Evolutionary conservation across 30 jellyfish, hydroid and myxozoan species (phyloP).

Genomic region (Turritopsis dohrnii): DNA sequence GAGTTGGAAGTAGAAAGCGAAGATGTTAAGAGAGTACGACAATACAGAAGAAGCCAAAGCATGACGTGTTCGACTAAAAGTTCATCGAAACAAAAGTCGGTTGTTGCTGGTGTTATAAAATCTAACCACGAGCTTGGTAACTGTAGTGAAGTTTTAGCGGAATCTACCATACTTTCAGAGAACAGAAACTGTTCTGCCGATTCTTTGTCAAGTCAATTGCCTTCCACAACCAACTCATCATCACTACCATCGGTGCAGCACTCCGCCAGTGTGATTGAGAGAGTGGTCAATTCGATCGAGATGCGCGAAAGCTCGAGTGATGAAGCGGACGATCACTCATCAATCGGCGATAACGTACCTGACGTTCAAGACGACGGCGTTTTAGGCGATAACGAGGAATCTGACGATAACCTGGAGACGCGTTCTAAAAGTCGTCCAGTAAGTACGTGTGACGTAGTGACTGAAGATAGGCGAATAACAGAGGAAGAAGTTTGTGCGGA

Average conservation of each 20-base stretch:
- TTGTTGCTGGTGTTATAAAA: not conserved
- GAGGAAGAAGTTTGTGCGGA: not conserved
- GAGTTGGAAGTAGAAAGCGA: not conserved
- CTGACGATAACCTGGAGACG: not conserved
- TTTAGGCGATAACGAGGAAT: constrained; percentile 10
- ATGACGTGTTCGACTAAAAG: constrained; percentile 6
- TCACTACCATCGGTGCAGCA: not conserved
- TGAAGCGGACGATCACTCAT: constrained; percentile 20
- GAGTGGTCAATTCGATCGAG: not conserved
- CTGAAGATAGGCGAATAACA: not conserved
- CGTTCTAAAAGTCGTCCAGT: not conserved
- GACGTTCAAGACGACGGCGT: constrained; percentile 16
- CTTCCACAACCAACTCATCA: not conserved
- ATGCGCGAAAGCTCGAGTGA: not conserved
- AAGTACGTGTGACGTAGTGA: not conserved
- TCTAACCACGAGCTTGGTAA: not conserved
- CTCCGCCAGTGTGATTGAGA: not conserved
- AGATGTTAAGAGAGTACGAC: not conserved
- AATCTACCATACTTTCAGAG: not conserved
- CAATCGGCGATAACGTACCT: not conserved
- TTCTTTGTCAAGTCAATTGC: too few species aligned
- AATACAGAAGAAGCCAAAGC: not conserved
- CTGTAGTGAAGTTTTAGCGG: not conserved
- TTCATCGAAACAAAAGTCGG: not conserved
- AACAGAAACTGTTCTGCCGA: not conserved